Evolutionary conservation across 2,113 vertebrate species (phyloP), one percentile per base, ranked within the genome.

Genomic region (Coptodon rendalli): DNA sequence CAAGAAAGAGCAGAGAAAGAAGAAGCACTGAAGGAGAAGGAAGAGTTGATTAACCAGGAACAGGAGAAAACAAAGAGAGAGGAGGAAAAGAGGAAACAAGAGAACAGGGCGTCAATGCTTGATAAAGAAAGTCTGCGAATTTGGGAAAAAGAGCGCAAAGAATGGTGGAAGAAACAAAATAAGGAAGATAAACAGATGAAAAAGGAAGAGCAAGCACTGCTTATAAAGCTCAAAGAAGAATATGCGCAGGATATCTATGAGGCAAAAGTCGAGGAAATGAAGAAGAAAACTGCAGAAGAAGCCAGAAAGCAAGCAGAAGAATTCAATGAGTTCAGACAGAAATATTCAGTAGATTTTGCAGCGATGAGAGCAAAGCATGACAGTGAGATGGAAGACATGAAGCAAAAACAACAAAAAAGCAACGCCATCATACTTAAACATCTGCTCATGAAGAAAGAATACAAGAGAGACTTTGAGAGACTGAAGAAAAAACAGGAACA

Each of bases 241-340:
- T 92, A 86, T 2, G 48, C 71, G 4, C n/a, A 90, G 12, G 13
- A 90, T 13, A 68, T 31, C 2, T 80, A 81, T 6, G 2, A 53
- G 29, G 86, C 27, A 5, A 66, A 81, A 45, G 3, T 87, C 24
- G 2, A 82, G 7, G 12, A 73, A 7, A 61, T 81, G 2, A 68
- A 59, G 29, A 83, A 4, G 2, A 80, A 22, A 31, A 52, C 53
- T 12, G 45, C 80, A 13, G 85, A 88, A 2, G 85, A 91, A 9
- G 94, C 89, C 14, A 59, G 56, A 59, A 59, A 59, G 56, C 56
- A 59, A 9, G 56, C 27, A 9, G 56, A 59, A 59, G 56, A 84
- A 22, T 29, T 86, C 19, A 94, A 92, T 3, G 88, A 88, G 1
- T 92, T 94, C 36, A 24, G 19, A 50, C 3, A 66, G 1, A 90